phyloP scores from a whole-genome alignment of 2,113 vertebrate genomes.

The Phrynosoma blainvillii region DNA sequence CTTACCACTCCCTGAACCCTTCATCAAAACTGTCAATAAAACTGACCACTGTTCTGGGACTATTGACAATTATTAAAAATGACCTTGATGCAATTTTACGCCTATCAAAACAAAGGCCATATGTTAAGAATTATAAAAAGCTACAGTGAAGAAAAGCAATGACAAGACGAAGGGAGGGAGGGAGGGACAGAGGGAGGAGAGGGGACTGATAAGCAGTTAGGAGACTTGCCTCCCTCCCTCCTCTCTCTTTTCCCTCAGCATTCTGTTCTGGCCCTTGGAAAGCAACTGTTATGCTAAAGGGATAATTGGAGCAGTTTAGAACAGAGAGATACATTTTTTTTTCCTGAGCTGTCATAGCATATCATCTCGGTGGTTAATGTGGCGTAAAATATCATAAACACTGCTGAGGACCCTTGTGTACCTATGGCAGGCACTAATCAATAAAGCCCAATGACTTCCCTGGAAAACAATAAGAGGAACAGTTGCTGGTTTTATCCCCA shows the following conservation, averaged over 20 bases:
- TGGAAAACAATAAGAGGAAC: neutral
- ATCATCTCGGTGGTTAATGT: constrained; percentile 64
- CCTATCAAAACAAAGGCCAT: constrained; percentile 86
- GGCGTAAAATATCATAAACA: constrained; percentile 63
- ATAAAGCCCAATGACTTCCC: constrained; percentile 32
- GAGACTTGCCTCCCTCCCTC: constrained; percentile 49
- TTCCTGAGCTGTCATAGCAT: constrained; percentile 65
- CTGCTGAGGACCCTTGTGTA: constrained; percentile 52
- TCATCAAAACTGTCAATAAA: constrained; percentile 86
- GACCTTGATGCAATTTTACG: constrained; percentile 96
- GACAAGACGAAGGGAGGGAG: constrained; percentile 47
- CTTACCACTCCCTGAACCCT: constrained; percentile 77
- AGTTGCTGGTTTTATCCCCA: constrained; percentile 5
- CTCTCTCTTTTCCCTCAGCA: constrained; percentile 47
- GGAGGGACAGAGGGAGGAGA: constrained; percentile 25
- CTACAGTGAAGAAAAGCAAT: constrained; percentile 61
- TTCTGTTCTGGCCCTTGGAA: constrained; percentile 46
- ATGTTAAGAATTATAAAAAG: constrained; percentile 83
- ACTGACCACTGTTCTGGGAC: constrained; percentile 83
- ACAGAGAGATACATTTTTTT: constrained; percentile 56
- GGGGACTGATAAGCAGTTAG: constrained; percentile 35
- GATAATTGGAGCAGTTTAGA: constrained; percentile 69
- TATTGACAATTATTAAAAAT: constrained; percentile 97
- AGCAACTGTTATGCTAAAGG: constrained; percentile 64
- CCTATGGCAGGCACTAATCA: constrained; percentile 24